Percentiles rank a stretch among this genome's conserved stretches.
Evolutionary conservation across 2,113 vertebrate species (phyloP).

Genomic region (Hiodon tergisus): DNA sequence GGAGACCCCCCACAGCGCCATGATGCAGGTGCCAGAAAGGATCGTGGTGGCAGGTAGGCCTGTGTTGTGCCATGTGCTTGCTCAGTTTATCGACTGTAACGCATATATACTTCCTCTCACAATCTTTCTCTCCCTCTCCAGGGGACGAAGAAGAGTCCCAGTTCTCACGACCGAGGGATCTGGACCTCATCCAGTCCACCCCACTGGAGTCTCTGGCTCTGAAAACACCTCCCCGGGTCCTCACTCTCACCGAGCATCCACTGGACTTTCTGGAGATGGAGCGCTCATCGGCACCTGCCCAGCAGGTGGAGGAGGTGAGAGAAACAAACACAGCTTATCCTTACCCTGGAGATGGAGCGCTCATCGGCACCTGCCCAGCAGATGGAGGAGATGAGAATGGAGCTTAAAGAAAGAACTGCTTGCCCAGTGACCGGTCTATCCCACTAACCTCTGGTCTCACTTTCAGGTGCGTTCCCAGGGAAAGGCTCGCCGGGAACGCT

Average conservation of each 20-base stretch:
- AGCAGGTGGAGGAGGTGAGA: conserved; percentile 72
- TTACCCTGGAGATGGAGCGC: conserved; percentile 81
- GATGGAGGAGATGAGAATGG: neutral
- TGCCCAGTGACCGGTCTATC: too few species aligned
- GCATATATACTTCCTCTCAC: neutral
- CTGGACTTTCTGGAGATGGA: conserved; percentile 91
- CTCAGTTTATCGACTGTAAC: neutral
- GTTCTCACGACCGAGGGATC: conserved; percentile 78
- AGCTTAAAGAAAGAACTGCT: too few species aligned
- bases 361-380: conserved; percentile 60
- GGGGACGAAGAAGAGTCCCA: conserved; percentile 72
- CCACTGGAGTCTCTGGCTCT: conserved; percentile 78
- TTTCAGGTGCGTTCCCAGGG: conserved; percentile 63
- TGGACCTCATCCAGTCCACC: conserved; percentile 87
- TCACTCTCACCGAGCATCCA: conserved; percentile 83
- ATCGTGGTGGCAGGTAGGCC: conserved; percentile 83
- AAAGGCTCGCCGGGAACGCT: conserved; percentile 76
- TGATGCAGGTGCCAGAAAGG: conserved; percentile 93
- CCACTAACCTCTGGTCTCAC: neutral
- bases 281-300: conserved; percentile 59
- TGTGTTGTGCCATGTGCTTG: neutral
- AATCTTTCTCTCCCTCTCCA: conserved; percentile 34
- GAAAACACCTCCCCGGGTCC: conserved; percentile 86
- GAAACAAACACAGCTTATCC: neutral
- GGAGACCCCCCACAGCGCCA: conserved; percentile 64